These are phyloP conservation scores for Ametastegia equiseti DNA, from an alignment of 2,888 invertebrate species.

Conservation along the genomic window DNA sequence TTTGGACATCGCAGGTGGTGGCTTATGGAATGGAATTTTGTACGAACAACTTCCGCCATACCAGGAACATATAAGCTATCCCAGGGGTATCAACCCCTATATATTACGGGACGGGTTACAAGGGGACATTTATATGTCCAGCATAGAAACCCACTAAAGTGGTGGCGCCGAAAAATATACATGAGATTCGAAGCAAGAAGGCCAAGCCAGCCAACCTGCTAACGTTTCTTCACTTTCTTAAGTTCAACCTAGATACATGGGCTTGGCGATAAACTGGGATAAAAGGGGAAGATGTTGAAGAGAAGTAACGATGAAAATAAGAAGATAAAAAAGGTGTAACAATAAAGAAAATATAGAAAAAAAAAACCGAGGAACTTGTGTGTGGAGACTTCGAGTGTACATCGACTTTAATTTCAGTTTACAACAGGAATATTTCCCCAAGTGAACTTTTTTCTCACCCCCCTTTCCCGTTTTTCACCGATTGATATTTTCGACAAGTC, in stretches of 20 bases:
- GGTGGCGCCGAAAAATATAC: slow-evolving; percentile 47
- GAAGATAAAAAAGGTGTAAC: background rate
- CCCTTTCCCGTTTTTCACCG: slow-evolving; percentile 11
- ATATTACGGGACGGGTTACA: slow-evolving; percentile 52
- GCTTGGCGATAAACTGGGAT: slow-evolving; percentile 34
- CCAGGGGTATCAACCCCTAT: slow-evolving; percentile 51
- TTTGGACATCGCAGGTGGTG: slow-evolving; percentile 25
- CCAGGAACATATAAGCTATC: slow-evolving; percentile 44
- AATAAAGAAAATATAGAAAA: background rate
- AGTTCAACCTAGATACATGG: too few species aligned
- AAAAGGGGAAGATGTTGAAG: slow-evolving; percentile 21
- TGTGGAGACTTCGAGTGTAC: background rate
- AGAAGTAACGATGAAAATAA: background rate
- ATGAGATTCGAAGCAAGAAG: slow-evolving; percentile 36
- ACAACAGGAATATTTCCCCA: slow-evolving; percentile 3
- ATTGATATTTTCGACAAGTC: slow-evolving; percentile 26
- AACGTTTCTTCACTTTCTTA: slow-evolving; percentile 34
- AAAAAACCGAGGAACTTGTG: background rate
- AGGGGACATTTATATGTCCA: slow-evolving; percentile 50
- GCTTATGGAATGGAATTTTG: slow-evolving; percentile 32
- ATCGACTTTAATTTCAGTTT: slow-evolving; percentile 35
- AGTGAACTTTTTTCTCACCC: background rate
- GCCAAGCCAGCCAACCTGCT: slow-evolving; percentile 41
- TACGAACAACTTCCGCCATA: slow-evolving; percentile 52
- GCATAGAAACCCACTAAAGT: slow-evolving; percentile 48